Base-by-base conservation (phyloP, 2,797 vertebrate species). In the Hippoglossus hippoglossus region DNA sequence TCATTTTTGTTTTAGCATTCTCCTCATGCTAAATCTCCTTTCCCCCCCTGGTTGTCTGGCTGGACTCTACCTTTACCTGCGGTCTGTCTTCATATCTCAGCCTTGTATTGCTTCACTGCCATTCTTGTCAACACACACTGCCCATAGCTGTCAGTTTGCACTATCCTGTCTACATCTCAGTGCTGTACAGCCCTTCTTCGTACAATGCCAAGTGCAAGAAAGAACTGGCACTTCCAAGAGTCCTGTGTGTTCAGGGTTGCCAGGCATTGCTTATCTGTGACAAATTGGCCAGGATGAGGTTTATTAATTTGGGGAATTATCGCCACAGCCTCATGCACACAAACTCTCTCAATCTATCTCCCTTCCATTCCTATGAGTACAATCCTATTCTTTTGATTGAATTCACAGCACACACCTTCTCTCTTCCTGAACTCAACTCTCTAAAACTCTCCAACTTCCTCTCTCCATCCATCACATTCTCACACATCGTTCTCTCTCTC, bases 261-360 rank as follows among this genome's bases (percentile, higher is more conserved):
- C 84, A 90, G 77, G 69, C 72, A 15, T 70, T 80, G 76, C 74
- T 89, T 89, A 87, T 87, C 81, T 51, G 76, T 86, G 79, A 89
- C 85, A 89, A 89, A 92, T 87, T 89, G 78, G 68, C 77, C 64
- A 57, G 79, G 66, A 89, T 82, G 78, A 86, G 59, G 63, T 80
- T 87, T 86, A 87, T 89, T 84, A 90, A 87, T 84, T 84, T 57
- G 25, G 71, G 71, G 84, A 89, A 78, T 87, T 78, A 88, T 71
- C 49, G 0, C 18, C 8, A 49, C 47, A 67, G 74, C 49, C 44
- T 52, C 46, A 16, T 34, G 25, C 31, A 25, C 53, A 52, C 6
- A 55, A 2, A 49, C 25, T 63, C 25, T 46, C 44, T 18, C 13
- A 16, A 16, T 49, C 47, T 49, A 15, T 49, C 47, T n/a, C 47